Conservation (phyloP, 2,113 vertebrate species). For the Mus spicilegus region DNA sequence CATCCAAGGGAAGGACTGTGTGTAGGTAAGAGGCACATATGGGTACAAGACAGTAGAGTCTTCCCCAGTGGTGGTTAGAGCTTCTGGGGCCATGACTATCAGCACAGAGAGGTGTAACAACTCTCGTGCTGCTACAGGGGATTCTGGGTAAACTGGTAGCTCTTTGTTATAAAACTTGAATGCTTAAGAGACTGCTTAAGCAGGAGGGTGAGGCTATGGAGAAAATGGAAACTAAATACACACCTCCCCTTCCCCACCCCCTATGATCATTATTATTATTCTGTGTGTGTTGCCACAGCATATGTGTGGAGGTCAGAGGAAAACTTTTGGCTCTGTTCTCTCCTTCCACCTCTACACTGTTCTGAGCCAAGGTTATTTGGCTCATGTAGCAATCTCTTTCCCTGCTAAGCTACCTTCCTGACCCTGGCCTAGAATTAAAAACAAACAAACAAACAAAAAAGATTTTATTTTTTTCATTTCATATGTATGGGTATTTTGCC, state of each 20-base stretch:
- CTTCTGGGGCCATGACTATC: neutral
- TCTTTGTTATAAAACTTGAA: neutral
- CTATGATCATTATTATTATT: too few species aligned
- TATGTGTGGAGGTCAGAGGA: neutral
- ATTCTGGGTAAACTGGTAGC: neutral
- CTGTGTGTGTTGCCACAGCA: neutral
- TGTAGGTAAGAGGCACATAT: neutral
- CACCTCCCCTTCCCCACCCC: fast-evolving
- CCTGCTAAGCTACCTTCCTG: neutral
- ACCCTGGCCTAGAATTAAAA: neutral
- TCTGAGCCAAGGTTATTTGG: neutral
- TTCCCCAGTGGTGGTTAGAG: neutral
- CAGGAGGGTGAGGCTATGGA: neutral
- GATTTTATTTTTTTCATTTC: neutral
- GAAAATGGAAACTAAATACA: neutral
- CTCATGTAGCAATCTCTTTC: neutral
- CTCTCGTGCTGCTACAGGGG: neutral
- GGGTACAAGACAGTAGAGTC: neutral
- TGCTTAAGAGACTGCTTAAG: neutral
- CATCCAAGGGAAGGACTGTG: neutral
- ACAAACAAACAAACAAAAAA: too few species aligned
- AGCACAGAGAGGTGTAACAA: neutral
- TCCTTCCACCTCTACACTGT: neutral
- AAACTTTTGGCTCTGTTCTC: neutral
- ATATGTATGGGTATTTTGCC: neutral